Evolutionary conservation across 2,113 vertebrate species (phyloP), one percentile per base, ranked within the genome.

Genomic region (Progne subis): DNA sequence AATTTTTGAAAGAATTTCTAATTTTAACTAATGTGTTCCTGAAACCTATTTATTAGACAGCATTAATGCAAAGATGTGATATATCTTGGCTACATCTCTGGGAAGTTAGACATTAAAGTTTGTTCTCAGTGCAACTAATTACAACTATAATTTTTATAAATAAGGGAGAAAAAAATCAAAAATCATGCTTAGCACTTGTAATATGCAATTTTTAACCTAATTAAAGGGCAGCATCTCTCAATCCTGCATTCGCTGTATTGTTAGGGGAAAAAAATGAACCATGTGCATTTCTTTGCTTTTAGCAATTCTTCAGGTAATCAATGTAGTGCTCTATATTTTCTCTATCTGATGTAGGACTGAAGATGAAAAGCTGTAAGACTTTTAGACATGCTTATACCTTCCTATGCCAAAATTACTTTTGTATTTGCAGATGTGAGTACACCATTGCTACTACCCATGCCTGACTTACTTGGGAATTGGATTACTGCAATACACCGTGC

Each of bases 1-100:
- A 93, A 89, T 91, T 94, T 96, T 95, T 96, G 49, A 69, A 92
- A 78, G 61, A 69, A 72, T 94, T 56, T 64, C 37, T 90, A 91
- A 82, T 91, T 21, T 83, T 96, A 93, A 92, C 18, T 95, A 91
- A 91, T 90, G 25, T 88, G 50, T n/a, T n/a, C 41, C 65, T 53
- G 47, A 90, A 92, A 70, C n/a, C 37, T 93, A 71, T 95, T 91
- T 95, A 56, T 94, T 86, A 84, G 67, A 69, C 16, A 74, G 8
- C 20, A 32, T 92, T 92, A 92, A 55, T 94, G 37, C 16, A 79
- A 80, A 67, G 50, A 84, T 43, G 28, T 79, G 67, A 93, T 74
- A 46, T 34, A 81, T 34, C 25, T 83, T 46, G 63, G 19, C 37
- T 90, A 47, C 20, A 34, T 86, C 65, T 95, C 53, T 81, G 39